Percentiles rank a stretch among this genome's conserved stretches.
Evolutionary conservation across 2,888 invertebrate genomes (phyloP).

Genomic region (Oscheius myriophilus): DNA sequence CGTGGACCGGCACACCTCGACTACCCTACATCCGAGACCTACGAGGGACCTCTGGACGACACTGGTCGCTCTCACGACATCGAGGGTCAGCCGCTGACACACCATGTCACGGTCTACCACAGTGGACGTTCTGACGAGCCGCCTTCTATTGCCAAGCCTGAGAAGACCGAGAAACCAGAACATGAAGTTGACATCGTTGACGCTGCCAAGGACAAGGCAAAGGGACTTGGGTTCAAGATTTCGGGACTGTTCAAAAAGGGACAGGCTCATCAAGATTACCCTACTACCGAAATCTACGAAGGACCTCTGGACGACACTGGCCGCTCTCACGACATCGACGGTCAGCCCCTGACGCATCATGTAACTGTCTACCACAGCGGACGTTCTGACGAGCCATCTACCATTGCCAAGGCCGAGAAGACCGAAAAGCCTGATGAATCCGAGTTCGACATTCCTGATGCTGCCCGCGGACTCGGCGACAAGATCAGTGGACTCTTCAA

Average conservation of each 20-base stretch:
- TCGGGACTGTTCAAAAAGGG: slow-evolving; percentile 51
- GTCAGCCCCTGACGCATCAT: slow-evolving; percentile 42
- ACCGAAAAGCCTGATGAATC: slow-evolving; percentile 2
- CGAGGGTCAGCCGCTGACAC: slow-evolving; percentile 35
- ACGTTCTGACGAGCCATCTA: slow-evolving; percentile 35
- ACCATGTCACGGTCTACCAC: slow-evolving; percentile 44
- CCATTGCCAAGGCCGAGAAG: slow-evolving; percentile 14
- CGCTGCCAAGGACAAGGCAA: neutral
- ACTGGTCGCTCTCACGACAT: slow-evolving; percentile 29
- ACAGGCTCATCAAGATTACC: slow-evolving; percentile 53
- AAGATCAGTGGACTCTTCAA: slow-evolving; percentile 53
- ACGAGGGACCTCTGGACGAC: slow-evolving; percentile 39
- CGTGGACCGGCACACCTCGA: slow-evolving; percentile 17
- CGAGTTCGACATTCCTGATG: slow-evolving; percentile 21
- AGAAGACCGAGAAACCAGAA: too few relatives aligned
- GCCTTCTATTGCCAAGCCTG: neutral
- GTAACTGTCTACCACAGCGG: slow-evolving; percentile 50
- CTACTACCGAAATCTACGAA: slow-evolving; percentile 41
- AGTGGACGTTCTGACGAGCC: slow-evolving; percentile 35
- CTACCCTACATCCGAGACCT: slow-evolving; percentile 32
- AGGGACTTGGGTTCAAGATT: slow-evolving; percentile 36
- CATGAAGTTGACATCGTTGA: slow-evolving; percentile 12
- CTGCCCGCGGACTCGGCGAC: slow-evolving; percentile 26
- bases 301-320: slow-evolving; percentile 44
- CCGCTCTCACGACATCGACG: slow-evolving; percentile 40